Percentiles rank a stretch among this genome's conserved stretches.
Evolutionary conservation across 1,140 invertebrate species (phyloP).

Genomic region (Sycophaga agraensis): DNA sequence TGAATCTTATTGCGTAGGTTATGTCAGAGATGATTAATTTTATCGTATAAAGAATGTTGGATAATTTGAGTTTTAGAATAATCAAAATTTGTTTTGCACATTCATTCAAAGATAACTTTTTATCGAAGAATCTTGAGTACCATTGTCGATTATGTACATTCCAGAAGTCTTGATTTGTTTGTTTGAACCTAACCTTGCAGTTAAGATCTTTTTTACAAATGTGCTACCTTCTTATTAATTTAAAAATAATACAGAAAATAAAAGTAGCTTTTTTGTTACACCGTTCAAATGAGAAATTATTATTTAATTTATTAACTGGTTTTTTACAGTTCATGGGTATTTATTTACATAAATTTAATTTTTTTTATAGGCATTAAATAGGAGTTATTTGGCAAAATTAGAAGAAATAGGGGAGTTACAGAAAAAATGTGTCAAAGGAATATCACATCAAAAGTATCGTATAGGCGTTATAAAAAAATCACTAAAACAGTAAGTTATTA

Average conservation of each 20-base stretch:
- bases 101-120: neutral
- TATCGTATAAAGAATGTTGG: neutral
- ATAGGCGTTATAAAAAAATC: slow-evolving; percentile 78
- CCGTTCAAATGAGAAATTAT: neutral
- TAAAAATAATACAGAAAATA: neutral
- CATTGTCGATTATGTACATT: neutral
- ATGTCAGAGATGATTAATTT: neutral
- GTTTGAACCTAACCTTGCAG: neutral
- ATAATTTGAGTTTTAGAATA: neutral
- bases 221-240: neutral
- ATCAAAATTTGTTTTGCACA: neutral
- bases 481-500: slow-evolving; percentile 74
- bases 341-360: slow-evolving; percentile 31
- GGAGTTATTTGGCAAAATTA: slow-evolving; percentile 80
- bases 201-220: no score
- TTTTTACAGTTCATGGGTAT: neutral
- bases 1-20: neutral
- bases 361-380: slow-evolving; percentile 71
- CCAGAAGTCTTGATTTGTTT: neutral
- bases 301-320: neutral
- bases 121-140: neutral
- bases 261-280: neutral
- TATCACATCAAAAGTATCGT: slow-evolving; percentile 87
- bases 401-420: slow-evolving; percentile 82
- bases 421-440: slow-evolving; percentile 83